These are phyloP conservation scores for Zaprionus africanus DNA, from an alignment of 1,140 invertebrate genomes.

Conservation along the genomic window DNA sequence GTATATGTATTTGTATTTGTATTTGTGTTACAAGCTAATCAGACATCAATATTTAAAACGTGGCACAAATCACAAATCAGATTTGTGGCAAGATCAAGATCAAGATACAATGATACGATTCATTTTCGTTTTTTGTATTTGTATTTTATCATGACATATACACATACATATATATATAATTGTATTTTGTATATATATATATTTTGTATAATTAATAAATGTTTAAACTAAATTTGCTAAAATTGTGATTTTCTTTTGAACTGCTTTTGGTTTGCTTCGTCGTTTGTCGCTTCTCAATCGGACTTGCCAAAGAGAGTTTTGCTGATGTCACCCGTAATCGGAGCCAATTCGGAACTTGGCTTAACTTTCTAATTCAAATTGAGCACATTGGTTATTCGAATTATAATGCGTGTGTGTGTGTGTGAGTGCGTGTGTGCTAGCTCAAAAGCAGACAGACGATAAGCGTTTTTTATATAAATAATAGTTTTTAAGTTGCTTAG, in stretches of 20 bases:
- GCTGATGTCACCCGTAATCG: constrained; percentile 57
- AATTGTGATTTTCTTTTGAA: constrained; percentile 77
- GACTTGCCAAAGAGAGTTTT: constrained; percentile 52
- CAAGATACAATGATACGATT: constrained; percentile 82
- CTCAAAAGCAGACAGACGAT: constrained; percentile 68
- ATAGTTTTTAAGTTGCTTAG: constrained; percentile 24
- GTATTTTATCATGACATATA: constrained; percentile 35
- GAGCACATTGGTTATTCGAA: constrained; percentile 63
- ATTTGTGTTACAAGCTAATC: constrained; percentile 73
- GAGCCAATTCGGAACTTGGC: constrained; percentile 29
- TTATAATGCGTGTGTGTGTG: constrained; percentile 31
- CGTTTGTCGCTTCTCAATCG: constrained; percentile 49
- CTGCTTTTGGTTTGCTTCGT: constrained; percentile 81
- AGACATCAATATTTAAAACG: constrained; percentile 83
- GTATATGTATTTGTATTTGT: constrained; percentile 28
- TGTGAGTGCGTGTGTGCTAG: constrained; percentile 6
- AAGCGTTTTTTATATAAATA: constrained; percentile 59
- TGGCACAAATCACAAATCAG: constrained; percentile 82
- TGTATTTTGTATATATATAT: constrained; percentile 61
- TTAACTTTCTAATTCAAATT: constrained; percentile 53
- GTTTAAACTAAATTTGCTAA: constrained; percentile 81
- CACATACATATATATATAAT: constrained; percentile 55
- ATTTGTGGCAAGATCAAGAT: constrained; percentile 81
- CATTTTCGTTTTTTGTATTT: constrained; percentile 58
- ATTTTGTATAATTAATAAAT: constrained; percentile 69